phyloP scores from a whole-genome alignment of 1,140 invertebrate genomes.

The Apis dorsata region DNA sequence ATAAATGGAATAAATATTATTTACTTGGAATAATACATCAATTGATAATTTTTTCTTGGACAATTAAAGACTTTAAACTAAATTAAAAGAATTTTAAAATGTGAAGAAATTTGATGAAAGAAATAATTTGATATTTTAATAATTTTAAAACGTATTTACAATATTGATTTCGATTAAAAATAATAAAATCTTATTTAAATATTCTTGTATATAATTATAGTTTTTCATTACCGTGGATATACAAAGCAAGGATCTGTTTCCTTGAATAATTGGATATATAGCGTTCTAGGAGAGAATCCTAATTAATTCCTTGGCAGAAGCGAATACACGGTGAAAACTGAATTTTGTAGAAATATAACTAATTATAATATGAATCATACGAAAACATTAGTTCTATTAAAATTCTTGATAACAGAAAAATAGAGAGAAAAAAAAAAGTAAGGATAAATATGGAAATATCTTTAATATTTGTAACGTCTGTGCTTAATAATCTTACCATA shows the following conservation, averaged over 20 bases:
- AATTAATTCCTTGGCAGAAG: constrained; percentile 12
- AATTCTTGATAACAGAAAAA: background rate
- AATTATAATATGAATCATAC: background rate
- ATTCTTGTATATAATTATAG: background rate
- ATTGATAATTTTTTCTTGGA: no score
- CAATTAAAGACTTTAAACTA: no score
- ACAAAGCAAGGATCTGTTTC: background rate
- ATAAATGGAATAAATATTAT: no score
- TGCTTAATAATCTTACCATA: no score
- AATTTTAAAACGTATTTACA: background rate
- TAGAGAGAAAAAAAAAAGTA: background rate
- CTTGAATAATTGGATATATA: background rate
- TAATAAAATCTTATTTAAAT: background rate
- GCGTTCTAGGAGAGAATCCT: background rate
- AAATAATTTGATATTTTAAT: background rate
- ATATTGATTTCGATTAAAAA: no score
- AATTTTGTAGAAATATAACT: background rate
- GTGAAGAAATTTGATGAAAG: background rate
- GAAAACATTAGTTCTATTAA: background rate
- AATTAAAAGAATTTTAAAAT: no score
- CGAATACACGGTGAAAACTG: background rate
- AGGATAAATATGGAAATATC: background rate
- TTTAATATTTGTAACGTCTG: no score
- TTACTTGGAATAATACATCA: no score
- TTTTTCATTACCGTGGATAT: background rate